These are phyloP conservation scores for Hyperoplus immaculatus DNA, from an alignment of 2,797 vertebrate genomes.

Conservation along the genomic window DNA sequence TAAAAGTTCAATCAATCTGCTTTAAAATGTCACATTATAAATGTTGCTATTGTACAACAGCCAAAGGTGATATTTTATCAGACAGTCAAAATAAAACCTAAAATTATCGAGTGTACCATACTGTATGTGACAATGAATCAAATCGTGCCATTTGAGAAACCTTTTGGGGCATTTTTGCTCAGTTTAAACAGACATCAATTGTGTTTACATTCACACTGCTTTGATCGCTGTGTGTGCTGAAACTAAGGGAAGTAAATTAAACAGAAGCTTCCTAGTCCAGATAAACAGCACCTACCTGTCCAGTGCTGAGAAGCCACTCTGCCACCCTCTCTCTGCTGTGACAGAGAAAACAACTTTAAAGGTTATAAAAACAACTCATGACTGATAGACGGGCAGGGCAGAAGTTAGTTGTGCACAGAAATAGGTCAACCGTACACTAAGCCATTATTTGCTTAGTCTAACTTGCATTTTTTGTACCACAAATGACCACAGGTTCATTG, in stretches of 20 bases:
- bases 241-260: background rate
- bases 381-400: slow-evolving; percentile 16
- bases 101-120: background rate
- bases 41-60: no score
- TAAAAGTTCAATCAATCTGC: no score
- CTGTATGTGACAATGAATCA: background rate
- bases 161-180: background rate
- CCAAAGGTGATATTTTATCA: background rate
- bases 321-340: slow-evolving; percentile 26
- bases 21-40: no score
- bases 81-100: background rate
- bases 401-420: slow-evolving; percentile 10
- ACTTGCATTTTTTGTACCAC: background rate
- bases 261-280: background rate
- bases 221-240: background rate
- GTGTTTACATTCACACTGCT: background rate
- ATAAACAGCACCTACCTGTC: slow-evolving; percentile 17
- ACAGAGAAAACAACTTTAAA: slow-evolving; percentile 44
- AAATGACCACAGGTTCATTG: background rate
- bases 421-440: slow-evolving; percentile 1
- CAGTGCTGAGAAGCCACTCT: slow-evolving; percentile 5
- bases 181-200: background rate
- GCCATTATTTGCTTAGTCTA: background rate
- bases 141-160: background rate
- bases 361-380: slow-evolving; percentile 42